Evolutionary conservation across 30 jellyfish, hydroid and myxozoan genomes (phyloP).

Genomic region (Pelagia noctiluca): DNA sequence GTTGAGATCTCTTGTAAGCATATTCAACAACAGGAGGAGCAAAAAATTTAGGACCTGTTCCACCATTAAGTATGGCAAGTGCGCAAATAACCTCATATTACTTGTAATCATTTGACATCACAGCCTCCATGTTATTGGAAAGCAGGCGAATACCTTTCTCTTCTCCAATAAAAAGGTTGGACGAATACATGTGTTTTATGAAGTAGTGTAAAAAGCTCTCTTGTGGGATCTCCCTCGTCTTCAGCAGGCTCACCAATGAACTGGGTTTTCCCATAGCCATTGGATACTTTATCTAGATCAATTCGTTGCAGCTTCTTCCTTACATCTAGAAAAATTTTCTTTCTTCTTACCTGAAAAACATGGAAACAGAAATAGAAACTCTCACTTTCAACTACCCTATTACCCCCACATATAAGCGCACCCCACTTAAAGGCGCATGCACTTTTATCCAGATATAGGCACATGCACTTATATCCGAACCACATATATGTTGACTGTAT

Average conservation of each 20-base stretch:
- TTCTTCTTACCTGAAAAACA: background rate
- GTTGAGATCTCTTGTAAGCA: background rate
- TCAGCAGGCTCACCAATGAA: background rate
- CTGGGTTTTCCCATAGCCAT: background rate
- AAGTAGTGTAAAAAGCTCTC: background rate
- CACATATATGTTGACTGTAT: too few relatives aligned
- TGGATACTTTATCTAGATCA: background rate
- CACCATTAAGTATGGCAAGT: conserved; percentile 21
- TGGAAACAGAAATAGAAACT: too few relatives aligned
- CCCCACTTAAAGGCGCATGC: too few relatives aligned
- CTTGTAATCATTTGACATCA: conserved; percentile 1
- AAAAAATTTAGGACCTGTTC: conserved; percentile 20
- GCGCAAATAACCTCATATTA: conserved; percentile 6
- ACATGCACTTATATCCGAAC: too few relatives aligned
- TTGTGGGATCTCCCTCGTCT: background rate
- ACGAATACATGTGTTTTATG: background rate
- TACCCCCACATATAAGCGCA: too few relatives aligned
- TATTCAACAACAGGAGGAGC: conserved; percentile 31
- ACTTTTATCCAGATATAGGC: too few relatives aligned
- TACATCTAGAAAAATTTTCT: background rate
- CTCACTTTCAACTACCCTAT: too few relatives aligned
- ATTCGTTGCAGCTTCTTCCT: background rate
- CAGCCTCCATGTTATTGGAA: background rate
- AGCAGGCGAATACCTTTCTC: background rate
- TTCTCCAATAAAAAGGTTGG: background rate